These are phyloP conservation scores for Brienomyrus longianalis DNA, from an alignment of 2,113 vertebrate genomes.

Conservation along the genomic window DNA sequence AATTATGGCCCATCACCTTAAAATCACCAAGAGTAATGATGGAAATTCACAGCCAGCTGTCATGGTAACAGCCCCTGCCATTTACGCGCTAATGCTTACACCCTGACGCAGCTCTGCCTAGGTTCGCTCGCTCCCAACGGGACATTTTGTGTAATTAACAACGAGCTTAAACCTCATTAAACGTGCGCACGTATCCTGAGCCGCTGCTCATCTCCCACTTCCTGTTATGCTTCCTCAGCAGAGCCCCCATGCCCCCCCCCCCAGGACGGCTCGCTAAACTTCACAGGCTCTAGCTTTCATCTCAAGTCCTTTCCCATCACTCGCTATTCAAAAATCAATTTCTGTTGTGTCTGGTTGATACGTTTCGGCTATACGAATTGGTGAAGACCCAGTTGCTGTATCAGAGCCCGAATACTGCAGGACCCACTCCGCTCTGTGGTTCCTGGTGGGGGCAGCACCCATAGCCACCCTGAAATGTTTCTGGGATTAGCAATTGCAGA, in stretches of 20 bases:
- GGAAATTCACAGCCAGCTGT: not conserved
- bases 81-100: not conserved
- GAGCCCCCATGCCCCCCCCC: not conserved
- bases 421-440: not conserved
- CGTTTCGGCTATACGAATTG: not conserved
- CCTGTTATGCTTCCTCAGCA: not conserved
- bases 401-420: not conserved
- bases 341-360: not conserved
- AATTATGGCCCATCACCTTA: not conserved
- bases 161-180: not conserved
- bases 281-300: not conserved
- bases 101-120: not conserved
- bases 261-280: not conserved
- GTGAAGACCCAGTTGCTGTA: not conserved
- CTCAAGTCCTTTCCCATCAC: not conserved
- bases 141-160: not conserved
- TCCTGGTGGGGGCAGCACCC: not conserved
- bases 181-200: not conserved
- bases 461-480: not conserved
- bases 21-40: not conserved
- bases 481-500: not conserved
- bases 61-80: not conserved
- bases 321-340: not conserved
- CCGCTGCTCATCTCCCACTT: not conserved
- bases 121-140: not conserved